phyloP scores from a whole-genome alignment of 2,797 vertebrate species.

The Saxicola maurus region DNA sequence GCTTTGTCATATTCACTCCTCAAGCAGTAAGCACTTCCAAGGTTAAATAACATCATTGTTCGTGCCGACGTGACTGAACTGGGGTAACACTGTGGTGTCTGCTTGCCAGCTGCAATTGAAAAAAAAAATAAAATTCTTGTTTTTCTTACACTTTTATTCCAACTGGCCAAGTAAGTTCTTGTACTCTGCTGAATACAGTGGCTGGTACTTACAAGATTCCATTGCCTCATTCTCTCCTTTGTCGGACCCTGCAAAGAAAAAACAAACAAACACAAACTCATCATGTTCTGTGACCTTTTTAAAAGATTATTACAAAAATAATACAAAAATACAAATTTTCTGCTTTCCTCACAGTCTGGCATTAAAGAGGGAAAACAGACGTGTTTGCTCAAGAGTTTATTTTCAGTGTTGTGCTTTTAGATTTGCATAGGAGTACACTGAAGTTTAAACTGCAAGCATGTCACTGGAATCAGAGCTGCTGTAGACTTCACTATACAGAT shows the following conservation, averaged over 20 bases:
- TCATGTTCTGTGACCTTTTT: neutral
- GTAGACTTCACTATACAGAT: neutral
- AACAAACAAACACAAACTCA: neutral
- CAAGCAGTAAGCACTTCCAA: conserved; percentile 95
- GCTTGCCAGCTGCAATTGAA: conserved; percentile 84
- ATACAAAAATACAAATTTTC: neutral
- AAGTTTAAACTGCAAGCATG: neutral
- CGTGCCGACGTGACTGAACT: conserved; percentile 90
- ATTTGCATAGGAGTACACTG: neutral
- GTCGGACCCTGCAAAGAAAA: conserved; percentile 82
- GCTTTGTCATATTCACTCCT: conserved; percentile 98
- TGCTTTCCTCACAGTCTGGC: neutral
- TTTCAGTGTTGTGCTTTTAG: neutral
- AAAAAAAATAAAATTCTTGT: neutral
- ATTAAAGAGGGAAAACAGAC: neutral
- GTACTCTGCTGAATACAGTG: neutral
- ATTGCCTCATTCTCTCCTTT: conserved; percentile 91
- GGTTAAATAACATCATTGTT: conserved; percentile 96
- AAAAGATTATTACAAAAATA: neutral
- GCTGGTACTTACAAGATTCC: conserved; percentile 87
- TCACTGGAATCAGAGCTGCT: neutral
- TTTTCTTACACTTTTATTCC: neutral
- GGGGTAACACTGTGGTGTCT: conserved; percentile 91
- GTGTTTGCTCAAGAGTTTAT: neutral
- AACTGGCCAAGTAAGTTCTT: neutral